phyloP scores from a whole-genome alignment of 1,140 invertebrate genomes.

The Temnothorax nylanderi region DNA sequence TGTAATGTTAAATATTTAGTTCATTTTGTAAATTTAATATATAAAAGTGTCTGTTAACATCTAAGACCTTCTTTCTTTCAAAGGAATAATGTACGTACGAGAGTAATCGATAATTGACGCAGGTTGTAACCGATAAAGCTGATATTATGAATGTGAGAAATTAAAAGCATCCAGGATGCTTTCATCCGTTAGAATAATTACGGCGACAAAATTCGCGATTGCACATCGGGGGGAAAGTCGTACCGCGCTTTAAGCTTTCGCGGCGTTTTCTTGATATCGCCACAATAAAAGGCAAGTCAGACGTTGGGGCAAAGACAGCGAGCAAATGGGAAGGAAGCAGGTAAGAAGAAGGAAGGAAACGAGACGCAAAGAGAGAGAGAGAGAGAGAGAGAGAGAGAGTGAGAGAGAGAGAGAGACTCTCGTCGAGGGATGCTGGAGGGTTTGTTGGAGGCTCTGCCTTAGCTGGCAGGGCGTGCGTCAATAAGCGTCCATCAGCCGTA shows the following conservation, averaged over 20 bases:
- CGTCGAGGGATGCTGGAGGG: constrained; percentile 73
- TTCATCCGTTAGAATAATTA: constrained; percentile 35
- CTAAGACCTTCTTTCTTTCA: not conserved
- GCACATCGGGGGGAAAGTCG: constrained; percentile 39
- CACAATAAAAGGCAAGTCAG: constrained; percentile 46
- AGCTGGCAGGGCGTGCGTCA: constrained; percentile 84
- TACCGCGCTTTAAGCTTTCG: constrained; percentile 43
- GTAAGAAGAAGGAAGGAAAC: constrained; percentile 21
- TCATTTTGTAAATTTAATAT: constrained; percentile 1
- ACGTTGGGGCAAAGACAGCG: constrained; percentile 44
- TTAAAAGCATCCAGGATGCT: constrained; percentile 11
- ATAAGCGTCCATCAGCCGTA: constrained; percentile 86
- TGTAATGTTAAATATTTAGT: not conserved
- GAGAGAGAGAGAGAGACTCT: constrained; percentile 42
- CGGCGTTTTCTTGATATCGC: constrained; percentile 72
- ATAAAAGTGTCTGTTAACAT: not conserved
- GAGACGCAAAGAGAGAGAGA: constrained; percentile 3
- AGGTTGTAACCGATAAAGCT: not conserved
- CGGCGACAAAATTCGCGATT: constrained; percentile 56
- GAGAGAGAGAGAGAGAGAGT: constrained; percentile 47
- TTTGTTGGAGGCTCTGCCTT: constrained; percentile 75
- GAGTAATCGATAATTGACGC: not conserved
- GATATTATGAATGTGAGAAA: not conserved
- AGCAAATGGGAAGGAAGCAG: constrained; percentile 53
- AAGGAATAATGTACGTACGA: too few species aligned